Evolutionary conservation across 1,140 invertebrate genomes (phyloP), one percentile per base, ranked within the genome.

Genomic region (Stratiolaelaps scimitus): DNA sequence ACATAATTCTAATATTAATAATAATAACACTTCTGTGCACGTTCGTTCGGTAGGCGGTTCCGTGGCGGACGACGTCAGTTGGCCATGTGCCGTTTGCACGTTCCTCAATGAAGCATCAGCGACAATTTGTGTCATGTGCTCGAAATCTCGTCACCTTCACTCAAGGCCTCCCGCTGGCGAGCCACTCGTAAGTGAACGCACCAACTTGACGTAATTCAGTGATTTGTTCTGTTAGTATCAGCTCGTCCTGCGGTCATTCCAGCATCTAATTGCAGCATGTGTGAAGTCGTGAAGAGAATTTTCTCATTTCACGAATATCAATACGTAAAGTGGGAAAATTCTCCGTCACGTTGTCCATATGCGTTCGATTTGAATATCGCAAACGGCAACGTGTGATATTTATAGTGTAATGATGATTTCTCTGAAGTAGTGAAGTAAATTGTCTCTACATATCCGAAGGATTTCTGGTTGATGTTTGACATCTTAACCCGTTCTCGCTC

Each of bases 41-140:
- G 34, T 23, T 26, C 53, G 28, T 28, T 26, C 26, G 26, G 23
- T 26, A 23, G 20, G 26, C 10, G 20, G 15, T 60, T 15, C 34
- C 2, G 17, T 60, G 23, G 15, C 23, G 2, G 53, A 60, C 26
- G 53, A 60, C 23, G 34, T 13, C 15, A 76, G 76, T 67, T 88
- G 86, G 86, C 78, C 83, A 65, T 88, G 86, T 72, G 76, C 75
- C 0, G 80, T 80, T 1, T 88, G 86, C 73, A 88, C 86, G 1
- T 88, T 78, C 75, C 72, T 84, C 2, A 89, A 89, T 72, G 69
- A 73, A 7, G 69, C 70, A 1, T 69, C 72, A 0, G 74, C 73
- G 45, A 78, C 81, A 5, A 84, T 85, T 30, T 89, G 86, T 73
- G 84, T 86, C 67, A 88, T 88, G 80, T 89, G 86, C 71, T 81